Evolutionary conservation across 2,797 vertebrate genomes (phyloP).

Genomic region (Alosa sapidissima): DNA sequence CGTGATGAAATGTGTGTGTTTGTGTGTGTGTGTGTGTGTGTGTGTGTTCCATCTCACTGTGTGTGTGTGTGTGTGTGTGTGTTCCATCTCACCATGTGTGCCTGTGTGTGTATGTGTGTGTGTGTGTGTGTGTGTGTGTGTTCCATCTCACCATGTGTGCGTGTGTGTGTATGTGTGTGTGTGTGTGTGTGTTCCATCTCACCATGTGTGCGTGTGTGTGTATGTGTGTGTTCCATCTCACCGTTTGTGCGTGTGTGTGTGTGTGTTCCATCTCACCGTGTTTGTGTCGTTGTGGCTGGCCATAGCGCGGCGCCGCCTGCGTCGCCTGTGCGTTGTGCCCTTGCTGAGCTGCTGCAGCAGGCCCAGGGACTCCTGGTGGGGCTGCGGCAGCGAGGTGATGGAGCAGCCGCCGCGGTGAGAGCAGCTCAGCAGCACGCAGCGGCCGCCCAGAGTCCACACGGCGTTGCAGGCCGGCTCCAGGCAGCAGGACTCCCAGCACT

Average conservation of each 20-base stretch:
- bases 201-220: not conserved
- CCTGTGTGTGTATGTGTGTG: not conserved
- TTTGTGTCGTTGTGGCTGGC: not conserved
- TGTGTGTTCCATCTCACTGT: not conserved
- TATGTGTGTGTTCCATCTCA: not conserved
- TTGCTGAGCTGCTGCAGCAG: conserved; percentile 73
- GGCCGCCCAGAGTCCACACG: conserved; percentile 87
- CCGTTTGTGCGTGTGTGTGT: not conserved
- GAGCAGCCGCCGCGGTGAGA: conserved; percentile 65
- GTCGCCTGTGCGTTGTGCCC: conserved; percentile 45
- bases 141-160: not conserved
- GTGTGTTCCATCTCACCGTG: not conserved
- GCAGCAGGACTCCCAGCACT: conserved; percentile 85
- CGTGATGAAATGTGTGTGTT: not conserved
- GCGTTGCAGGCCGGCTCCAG: conserved; percentile 78
- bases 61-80: not conserved
- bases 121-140: not conserved
- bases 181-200: not conserved
- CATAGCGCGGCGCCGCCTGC: conserved; percentile 38
- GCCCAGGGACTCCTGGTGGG: conserved; percentile 70
- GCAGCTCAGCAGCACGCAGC: conserved; percentile 87
- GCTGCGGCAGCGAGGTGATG: conserved; percentile 68
- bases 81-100: too few relatives aligned
- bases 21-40: not conserved
- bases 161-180: not conserved